Evolutionary conservation across 35 echinoderm and acorn worm genomes (phyloP), one percentile per base, ranked within the genome.

Genomic region (Ophioderma brevispina): DNA sequence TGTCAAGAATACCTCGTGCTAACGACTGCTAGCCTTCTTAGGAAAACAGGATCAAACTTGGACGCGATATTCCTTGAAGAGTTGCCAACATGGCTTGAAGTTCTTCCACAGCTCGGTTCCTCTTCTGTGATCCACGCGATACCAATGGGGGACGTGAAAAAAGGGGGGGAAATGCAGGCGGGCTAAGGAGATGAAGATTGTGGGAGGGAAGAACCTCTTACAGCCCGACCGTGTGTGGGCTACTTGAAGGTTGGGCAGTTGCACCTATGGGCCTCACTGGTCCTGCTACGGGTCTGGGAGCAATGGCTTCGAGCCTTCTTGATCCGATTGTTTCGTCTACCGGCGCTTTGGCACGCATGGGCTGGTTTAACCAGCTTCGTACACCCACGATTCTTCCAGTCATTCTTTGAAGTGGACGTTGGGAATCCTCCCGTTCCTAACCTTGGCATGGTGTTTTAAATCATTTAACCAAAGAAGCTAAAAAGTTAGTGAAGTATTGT

Each of bases 281-380:
- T 17, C 97, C 97, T 81, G 90, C 93, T 63, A 90, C 90, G 15
- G 97, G 97, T 80, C 85, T 85, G 21, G 97, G 97, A 17, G 97
- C 97, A 23, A 99, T 92, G 35, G 39, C 31, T n/a, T 5, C 91
- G 90, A 18, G 97, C 97, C 84, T 99, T 99, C 90, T 93, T 88
- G 37, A 95, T 49, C 36, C 97, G 77, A 28, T 78, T 93, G 76
- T 90, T 90, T 39, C n/a, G n/a, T n/a, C 82, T 80, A 79, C 97
- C n/a, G 87, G 25, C 97, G 88, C 49, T 79, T n/a, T 77, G 87
- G 95, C 95, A 85, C 97, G 82, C 84, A 93, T 93, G 31, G 97
- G 97, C 80, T 99, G 97, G 85, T 99, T 83, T 78, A 99, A 99
- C 97, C 97, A 99, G 55, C n/a, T n/a, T n/a, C n/a, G 97, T 99